These are phyloP conservation scores for Seriola quinqueradiata DNA, from an alignment of 2,113 vertebrate species.

Conservation along the genomic window DNA sequence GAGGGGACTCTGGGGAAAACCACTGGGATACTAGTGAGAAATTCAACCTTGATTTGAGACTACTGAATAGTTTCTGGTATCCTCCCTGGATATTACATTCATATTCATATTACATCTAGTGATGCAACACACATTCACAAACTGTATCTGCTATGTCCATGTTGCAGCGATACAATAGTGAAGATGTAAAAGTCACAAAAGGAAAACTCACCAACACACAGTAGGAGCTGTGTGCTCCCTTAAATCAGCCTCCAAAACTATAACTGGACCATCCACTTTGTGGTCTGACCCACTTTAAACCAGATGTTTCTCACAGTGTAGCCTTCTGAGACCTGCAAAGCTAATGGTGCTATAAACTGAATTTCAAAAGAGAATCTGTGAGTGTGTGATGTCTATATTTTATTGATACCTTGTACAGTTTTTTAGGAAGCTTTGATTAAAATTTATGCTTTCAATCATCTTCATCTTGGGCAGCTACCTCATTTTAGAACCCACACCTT, in stretches of 20 bases:
- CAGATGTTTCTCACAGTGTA: constrained; percentile 30
- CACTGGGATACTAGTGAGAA: background rate
- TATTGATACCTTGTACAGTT: background rate
- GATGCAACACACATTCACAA: background rate
- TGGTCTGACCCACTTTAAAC: constrained; percentile 36
- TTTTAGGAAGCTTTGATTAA: background rate
- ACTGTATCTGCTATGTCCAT: background rate
- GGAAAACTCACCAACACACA: background rate
- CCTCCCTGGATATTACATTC: background rate
- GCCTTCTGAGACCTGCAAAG: background rate
- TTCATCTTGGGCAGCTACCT: background rate
- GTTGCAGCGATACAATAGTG: background rate
- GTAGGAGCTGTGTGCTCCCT: background rate
- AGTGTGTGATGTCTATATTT: constrained; percentile 11
- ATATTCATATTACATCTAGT: background rate
- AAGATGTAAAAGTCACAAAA: too few species aligned
- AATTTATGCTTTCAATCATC: constrained; percentile 6
- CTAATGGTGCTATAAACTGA: constrained; percentile 9
- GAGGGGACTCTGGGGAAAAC: background rate
- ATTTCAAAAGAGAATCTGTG: constrained; percentile 6
- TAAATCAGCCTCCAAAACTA: constrained; percentile 11
- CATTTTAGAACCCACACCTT: constrained; percentile 11
- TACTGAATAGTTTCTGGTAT: background rate
- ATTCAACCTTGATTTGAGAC: background rate
- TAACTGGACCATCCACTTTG: constrained; percentile 23